Evolutionary conservation across 2,113 vertebrate species (phyloP).

Genomic region (Sminthopsis crassicaudata): DNA sequence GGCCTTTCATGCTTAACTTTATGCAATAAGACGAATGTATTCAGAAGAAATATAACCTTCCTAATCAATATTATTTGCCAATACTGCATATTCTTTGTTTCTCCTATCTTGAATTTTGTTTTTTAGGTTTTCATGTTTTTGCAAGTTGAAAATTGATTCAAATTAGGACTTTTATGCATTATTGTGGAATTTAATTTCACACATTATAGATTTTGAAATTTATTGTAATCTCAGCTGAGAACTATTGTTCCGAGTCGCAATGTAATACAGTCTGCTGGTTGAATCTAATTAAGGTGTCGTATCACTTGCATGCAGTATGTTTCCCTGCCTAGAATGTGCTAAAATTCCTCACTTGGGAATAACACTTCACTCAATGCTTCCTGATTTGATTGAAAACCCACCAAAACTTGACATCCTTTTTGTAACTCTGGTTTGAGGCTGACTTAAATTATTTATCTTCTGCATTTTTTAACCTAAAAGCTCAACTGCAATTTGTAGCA

Average conservation of each 20-base stretch:
- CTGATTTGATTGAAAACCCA: conserved; percentile 61
- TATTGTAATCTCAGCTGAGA: conserved; percentile 71
- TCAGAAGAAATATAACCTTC: conserved; percentile 4
- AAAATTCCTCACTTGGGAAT: conserved; percentile 67
- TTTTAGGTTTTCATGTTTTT: conserved; percentile 76
- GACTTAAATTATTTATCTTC: conserved; percentile 32
- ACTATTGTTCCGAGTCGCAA: conserved; percentile 72
- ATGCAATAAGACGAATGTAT: conserved; percentile 43
- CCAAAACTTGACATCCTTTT: conserved; percentile 44
- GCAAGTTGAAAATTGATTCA: conserved; percentile 78
- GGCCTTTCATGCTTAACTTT: not conserved
- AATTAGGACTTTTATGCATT: conserved; percentile 71
- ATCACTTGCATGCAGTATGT: conserved; percentile 63
- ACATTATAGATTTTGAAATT: conserved; percentile 78
- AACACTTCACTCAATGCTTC: conserved; percentile 45
- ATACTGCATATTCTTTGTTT: conserved; percentile 68
- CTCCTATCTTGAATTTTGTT: conserved; percentile 70
- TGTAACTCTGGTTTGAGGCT: conserved; percentile 50
- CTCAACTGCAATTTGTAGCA: conserved; percentile 42
- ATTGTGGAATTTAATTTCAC: conserved; percentile 78
- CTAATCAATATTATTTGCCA: conserved; percentile 69
- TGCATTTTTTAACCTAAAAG: conserved; percentile 60
- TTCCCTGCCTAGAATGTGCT: conserved; percentile 69
- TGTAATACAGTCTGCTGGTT: conserved; percentile 76
- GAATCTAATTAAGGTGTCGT: conserved; percentile 74